Evolutionary conservation across 2,888 invertebrate genomes (phyloP).

Genomic region (Nineta flava): DNA sequence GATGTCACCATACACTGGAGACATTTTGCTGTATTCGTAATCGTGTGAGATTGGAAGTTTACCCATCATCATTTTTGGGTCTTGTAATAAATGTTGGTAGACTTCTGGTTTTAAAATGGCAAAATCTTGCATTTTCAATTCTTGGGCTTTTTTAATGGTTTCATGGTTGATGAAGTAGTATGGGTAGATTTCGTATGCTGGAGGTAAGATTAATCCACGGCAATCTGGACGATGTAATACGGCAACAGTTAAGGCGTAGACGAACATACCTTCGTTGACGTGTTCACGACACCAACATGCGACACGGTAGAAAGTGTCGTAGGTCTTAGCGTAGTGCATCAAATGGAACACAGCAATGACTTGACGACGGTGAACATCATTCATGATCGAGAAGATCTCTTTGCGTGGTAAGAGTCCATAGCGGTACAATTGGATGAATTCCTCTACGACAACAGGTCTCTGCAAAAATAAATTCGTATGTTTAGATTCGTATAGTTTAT

Average conservation of each 20-base stretch:
- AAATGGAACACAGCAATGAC: slow-evolving; percentile 46
- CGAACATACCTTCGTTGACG: slow-evolving; percentile 53
- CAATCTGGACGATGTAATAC: slow-evolving; percentile 46
- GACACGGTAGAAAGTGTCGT: slow-evolving; percentile 48
- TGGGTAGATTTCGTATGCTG: slow-evolving; percentile 57
- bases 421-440: slow-evolving; percentile 36
- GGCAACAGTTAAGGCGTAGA: slow-evolving; percentile 44
- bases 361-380: slow-evolving; percentile 43
- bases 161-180: slow-evolving; percentile 52
- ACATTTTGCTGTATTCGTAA: too few relatives aligned
- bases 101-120: slow-evolving; percentile 19
- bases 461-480: too few relatives aligned
- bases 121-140: slow-evolving; percentile 38
- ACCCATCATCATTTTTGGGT: neutral
- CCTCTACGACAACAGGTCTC: slow-evolving; percentile 27
- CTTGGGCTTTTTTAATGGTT: slow-evolving; percentile 46
- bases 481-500: too few relatives aligned
- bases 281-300: slow-evolving; percentile 50
- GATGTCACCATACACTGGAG: too few relatives aligned
- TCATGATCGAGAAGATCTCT: slow-evolving; percentile 43
- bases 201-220: slow-evolving; percentile 46
- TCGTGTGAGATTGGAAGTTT: too few relatives aligned
- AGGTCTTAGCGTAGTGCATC: slow-evolving; percentile 54
- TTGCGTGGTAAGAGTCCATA: slow-evolving; percentile 40
- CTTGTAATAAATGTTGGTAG: slow-evolving; percentile 20